A percentile compares a stretch with the other conserved stretches of the same genome.
These are phyloP conservation scores for Celastrina argiolus DNA, from an alignment of 2,888 invertebrate species.

Conservation along the genomic window DNA sequence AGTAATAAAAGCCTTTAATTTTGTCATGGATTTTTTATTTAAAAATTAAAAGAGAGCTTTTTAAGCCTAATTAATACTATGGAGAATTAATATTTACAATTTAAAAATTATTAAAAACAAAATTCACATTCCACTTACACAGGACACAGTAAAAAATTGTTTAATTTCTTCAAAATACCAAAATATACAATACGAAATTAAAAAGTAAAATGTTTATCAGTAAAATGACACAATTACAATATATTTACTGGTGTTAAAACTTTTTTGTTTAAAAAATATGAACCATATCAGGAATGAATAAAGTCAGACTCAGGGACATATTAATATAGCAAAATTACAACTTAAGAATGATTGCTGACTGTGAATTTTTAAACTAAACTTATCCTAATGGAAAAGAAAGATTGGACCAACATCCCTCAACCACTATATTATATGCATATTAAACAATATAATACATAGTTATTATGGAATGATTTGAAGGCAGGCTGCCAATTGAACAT, in stretches of 20 bases:
- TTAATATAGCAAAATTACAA: too few species aligned
- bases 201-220: background rate
- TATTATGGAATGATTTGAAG: too few species aligned
- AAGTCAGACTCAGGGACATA: background rate
- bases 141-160: constrained; percentile 4
- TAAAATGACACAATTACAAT: constrained; percentile 7
- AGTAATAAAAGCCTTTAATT: constrained; percentile 27
- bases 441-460: too few species aligned
- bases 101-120: constrained; percentile 21
- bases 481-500: too few species aligned
- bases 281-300: constrained; percentile 11
- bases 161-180: background rate
- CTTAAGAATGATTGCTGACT: too few species aligned
- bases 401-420: too few species aligned
- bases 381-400: too few species aligned
- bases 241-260: constrained; percentile 1
- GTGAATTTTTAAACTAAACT: too few species aligned
- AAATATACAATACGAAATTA: constrained; percentile 3
- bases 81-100: constrained; percentile 23
- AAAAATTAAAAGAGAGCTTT: constrained; percentile 34
- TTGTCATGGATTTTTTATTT: constrained; percentile 27
- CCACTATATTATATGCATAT: too few species aligned
- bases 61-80: constrained; percentile 30
- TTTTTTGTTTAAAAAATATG: background rate
- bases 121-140: constrained; percentile 16